A percentile compares a stretch with the other conserved stretches of the same genome.
These are phyloP conservation scores for Callopanchax toddi DNA, from an alignment of 2,113 vertebrate genomes.

Conservation along the genomic window DNA sequence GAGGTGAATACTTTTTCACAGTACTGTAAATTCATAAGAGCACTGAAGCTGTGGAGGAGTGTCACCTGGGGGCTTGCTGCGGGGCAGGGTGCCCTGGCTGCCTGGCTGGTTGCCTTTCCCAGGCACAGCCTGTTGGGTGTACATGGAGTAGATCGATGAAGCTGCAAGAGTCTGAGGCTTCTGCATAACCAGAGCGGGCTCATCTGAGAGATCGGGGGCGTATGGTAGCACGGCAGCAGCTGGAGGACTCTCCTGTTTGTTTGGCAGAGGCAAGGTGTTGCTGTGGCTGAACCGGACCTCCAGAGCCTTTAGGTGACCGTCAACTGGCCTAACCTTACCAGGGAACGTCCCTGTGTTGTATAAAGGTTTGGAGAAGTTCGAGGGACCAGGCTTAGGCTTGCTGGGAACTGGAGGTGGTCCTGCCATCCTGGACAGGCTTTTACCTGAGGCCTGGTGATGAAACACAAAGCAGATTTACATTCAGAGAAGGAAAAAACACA, in stretches of 20 bases:
- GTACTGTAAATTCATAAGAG: too few species aligned
- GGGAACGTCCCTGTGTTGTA: constrained; percentile 75
- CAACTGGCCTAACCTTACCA: constrained; percentile 72
- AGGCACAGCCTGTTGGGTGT: constrained; percentile 85
- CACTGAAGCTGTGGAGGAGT: too few species aligned
- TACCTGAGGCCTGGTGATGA: constrained; percentile 78
- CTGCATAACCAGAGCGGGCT: constrained; percentile 50
- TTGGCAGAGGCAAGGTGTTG: constrained; percentile 75
- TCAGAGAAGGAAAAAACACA: background rate
- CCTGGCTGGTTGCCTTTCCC: constrained; percentile 86
- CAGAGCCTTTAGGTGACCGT: constrained; percentile 35
- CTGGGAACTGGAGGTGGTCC: constrained; percentile 85
- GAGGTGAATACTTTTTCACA: too few species aligned
- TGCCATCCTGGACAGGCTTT: constrained; percentile 79
- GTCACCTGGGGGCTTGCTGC: constrained; percentile 82
- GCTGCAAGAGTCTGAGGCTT: constrained; percentile 90
- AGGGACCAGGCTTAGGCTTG: constrained; percentile 84
- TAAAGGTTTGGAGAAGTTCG: constrained; percentile 59
- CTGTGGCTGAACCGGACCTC: constrained; percentile 72
- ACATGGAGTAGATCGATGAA: constrained; percentile 96
- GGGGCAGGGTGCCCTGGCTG: constrained; percentile 84
- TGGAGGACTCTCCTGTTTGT: constrained; percentile 87
- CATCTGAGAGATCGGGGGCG: constrained; percentile 81
- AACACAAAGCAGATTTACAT: constrained; percentile 6
- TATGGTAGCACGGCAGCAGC: constrained; percentile 91